A percentile compares a stretch with the other conserved stretches of the same genome.
phyloP scores from a whole-genome alignment of 2,797 vertebrate species.

The Smutsia gigantea region DNA sequence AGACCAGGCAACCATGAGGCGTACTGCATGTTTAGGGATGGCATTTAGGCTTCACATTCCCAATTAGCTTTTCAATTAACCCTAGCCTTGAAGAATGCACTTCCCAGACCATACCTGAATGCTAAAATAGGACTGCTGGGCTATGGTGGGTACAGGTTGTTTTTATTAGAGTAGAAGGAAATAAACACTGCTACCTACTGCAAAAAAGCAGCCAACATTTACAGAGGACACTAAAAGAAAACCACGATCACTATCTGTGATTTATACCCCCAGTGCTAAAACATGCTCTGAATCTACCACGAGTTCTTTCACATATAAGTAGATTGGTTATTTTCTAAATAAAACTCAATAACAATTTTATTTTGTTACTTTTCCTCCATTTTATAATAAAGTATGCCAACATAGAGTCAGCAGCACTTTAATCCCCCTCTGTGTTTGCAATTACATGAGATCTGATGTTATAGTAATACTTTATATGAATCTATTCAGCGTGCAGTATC shows the following conservation, averaged over 20 bases:
- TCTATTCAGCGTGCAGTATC: neutral
- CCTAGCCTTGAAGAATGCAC: conserved; percentile 60
- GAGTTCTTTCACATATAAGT: conserved; percentile 50
- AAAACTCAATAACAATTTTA: conserved; percentile 72
- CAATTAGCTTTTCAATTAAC: conserved; percentile 68
- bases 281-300: conserved; percentile 26
- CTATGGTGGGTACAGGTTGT: neutral
- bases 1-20: conserved; percentile 18
- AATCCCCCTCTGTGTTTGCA: conserved; percentile 54
- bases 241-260: neutral
- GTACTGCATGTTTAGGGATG: conserved; percentile 13
- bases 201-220: neutral
- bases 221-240: conserved; percentile 37
- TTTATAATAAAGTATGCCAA: conserved; percentile 54
- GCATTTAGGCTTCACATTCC: conserved; percentile 51
- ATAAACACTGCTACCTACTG: neutral
- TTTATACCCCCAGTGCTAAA: neutral
- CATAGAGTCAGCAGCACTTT: conserved; percentile 66
- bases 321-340: conserved; percentile 56
- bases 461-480: neutral
- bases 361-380: conserved; percentile 66
- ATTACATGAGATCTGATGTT: conserved; percentile 49
- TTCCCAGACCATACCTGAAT: conserved; percentile 42
- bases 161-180: neutral
- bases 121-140: conserved; percentile 30